Base-by-base conservation (phyloP, 2,888 invertebrate species). In the Cantharis rufa region DNA sequence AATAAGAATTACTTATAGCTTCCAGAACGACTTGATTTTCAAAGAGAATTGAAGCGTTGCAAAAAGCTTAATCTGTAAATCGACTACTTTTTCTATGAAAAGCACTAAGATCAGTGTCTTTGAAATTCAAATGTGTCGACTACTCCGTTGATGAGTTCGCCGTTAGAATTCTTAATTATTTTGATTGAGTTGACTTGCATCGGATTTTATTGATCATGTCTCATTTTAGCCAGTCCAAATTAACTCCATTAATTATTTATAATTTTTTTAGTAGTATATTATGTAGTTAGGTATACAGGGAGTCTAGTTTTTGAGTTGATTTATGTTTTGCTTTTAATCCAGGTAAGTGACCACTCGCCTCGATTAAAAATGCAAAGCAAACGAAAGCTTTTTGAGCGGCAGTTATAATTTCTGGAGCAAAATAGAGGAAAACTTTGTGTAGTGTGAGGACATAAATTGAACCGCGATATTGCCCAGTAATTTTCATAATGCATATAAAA, bases 401-500 rank as follows among this genome's bases (percentile, higher is more conserved):
- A n/a, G 16, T 66, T 66, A 18, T 21, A 21, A 21, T 66, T 66
- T 21, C 24, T 16, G 21, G 64, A n/a, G 15, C 24, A 66, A 66
- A 66, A 66, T 66, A 21, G 24, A 66, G 64, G 24, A n/a, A 21
- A 21, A 18, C 21, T 16, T 24, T 66, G 16, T 21, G 13, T 66
- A n/a, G 24, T 66, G 64, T 16, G 16, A n/a, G 24, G 18, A 66
- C 21, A 69, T 28, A 28, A 27, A 28, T 16, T 16, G 18, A 27
- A 16, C 69, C 69, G 27, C 28, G 15, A 27, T 66, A 68, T 75
- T 28, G 74, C 70, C 71, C 74, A 28, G 72, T 70, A 72, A 69
- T 75, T 70, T 70, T 62, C 75, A 79, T 81, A 80, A 81, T 77
- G 79, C 81, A 80, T 81, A 81, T 75, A 73, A 78, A 79, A 73